Conservation (phyloP, 2,113 vertebrate genomes). For the Dasyornis broadbenti region DNA sequence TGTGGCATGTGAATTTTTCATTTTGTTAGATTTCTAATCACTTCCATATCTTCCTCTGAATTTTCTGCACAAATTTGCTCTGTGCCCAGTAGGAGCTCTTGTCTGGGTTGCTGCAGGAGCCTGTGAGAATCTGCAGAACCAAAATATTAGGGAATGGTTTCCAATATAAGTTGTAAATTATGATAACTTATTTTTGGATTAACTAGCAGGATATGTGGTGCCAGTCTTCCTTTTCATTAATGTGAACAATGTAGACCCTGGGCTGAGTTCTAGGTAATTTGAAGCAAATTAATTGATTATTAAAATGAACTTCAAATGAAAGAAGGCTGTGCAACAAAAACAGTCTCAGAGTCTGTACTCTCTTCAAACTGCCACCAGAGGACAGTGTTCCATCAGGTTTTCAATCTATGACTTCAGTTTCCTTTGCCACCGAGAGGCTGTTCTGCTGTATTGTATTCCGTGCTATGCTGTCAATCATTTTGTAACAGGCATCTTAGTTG, state of each 20-base stretch:
- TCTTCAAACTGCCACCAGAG: constrained; percentile 19
- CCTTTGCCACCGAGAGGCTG: not conserved
- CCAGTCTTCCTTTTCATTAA: not conserved
- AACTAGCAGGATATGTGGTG: not conserved
- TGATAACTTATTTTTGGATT: not conserved
- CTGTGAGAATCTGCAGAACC: not conserved
- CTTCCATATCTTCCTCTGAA: not conserved
- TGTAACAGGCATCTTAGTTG: not conserved
- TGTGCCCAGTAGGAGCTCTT: not conserved
- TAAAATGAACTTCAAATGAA: not conserved
- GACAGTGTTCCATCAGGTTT: constrained; percentile 29
- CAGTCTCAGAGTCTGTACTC: not conserved
- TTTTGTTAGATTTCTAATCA: not conserved
- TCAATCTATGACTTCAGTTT: not conserved
- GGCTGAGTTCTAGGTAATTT: not conserved
- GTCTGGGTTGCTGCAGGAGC: not conserved
- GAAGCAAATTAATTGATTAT: not conserved
- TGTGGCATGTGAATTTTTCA: not conserved
- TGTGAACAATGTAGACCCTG: not conserved
- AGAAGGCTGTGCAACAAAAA: not conserved
- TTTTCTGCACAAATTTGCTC: not conserved
- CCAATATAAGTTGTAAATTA: not conserved
- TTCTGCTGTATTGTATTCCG: not conserved
- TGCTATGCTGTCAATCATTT: not conserved
- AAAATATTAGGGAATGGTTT: not conserved